A percentile compares a stretch with the other conserved stretches of the same genome.
These are phyloP conservation scores for Trinorchestia longiramus DNA, from an alignment of 1,140 invertebrate species.

Conservation along the genomic window DNA sequence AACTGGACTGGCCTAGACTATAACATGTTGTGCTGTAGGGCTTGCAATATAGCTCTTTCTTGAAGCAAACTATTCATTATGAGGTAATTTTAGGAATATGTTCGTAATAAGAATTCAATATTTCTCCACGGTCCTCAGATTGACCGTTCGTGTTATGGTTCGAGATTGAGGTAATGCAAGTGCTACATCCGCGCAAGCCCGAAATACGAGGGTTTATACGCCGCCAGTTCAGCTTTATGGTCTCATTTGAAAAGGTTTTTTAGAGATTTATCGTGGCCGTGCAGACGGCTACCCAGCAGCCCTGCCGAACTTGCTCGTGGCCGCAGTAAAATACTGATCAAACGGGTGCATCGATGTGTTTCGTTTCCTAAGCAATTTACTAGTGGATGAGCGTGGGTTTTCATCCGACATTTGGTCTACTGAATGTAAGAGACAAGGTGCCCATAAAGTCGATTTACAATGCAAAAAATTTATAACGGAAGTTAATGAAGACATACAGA, in stretches of 20 bases:
- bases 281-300: neutral
- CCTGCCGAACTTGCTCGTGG: neutral
- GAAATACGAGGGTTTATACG: neutral
- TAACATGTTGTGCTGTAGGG: neutral
- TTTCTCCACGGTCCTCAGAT: neutral
- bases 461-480: too few species aligned
- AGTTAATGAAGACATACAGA: too few species aligned
- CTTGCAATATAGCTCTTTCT: neutral
- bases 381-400: neutral
- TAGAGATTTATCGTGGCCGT: neutral
- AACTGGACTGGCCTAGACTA: too few species aligned
- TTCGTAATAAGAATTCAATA: neutral
- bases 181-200: neutral
- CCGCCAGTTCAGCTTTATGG: slow-evolving; percentile 5
- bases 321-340: neutral
- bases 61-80: neutral
- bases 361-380: neutral
- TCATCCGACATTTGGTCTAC: neutral
- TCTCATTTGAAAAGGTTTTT: neutral
- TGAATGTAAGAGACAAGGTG: too few species aligned
- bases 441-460: too few species aligned
- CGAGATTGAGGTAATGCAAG: neutral
- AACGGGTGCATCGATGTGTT: neutral
- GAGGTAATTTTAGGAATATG: neutral
- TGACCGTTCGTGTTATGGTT: neutral